Evolutionary conservation across 2,888 invertebrate species (phyloP), one percentile per base, ranked within the genome.

Genomic region (Amphimallon solstitiale): DNA sequence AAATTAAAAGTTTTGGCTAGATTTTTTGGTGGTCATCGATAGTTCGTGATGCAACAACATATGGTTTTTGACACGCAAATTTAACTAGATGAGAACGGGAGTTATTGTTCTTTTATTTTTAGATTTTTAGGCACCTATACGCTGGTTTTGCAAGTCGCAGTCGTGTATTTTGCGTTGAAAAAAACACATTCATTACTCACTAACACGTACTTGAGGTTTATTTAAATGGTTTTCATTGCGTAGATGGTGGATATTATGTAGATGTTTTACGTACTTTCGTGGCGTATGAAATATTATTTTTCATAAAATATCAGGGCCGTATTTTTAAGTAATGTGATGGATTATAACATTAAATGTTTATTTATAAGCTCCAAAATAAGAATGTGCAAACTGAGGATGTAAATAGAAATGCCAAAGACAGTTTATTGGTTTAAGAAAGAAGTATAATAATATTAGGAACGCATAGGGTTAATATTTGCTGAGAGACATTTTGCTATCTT

Each of bases 21-120:
- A n/a, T 19, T 54, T 38, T 59, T 29, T 34, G 43, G 14, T 43
- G 15, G 29, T 14, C 5, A 15, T 5, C 5, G 2, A 5, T 29
- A 29, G 29, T 45, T 45, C 38, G 17, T 34, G 23, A 3, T 5
- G 29, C 9, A 43, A 43, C 43, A 29, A 29, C 23, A 12, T 23
- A 5, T 12, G 10, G 10, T 14, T 59, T 38, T 37, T 21, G 6
- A 40, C 19, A 1, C 38, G 14, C 21, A 14, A 43, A 34, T 43
- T n/a, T 17, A 10, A 43, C 5, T 29, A 6, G 14, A n/a, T n/a
- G 29, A 43, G 14, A 29, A 43, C 29, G 29, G 23, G 14, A 43
- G 40, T 43, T 34, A 59, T 59, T 59, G 56, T 59, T 59, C 56
- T 29, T 29, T 3, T 59, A 59, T 59, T 59, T 59, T 59, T 59